Base-by-base conservation (phyloP, 2,888 invertebrate species). In the Lordiphosa andalusiaca region DNA sequence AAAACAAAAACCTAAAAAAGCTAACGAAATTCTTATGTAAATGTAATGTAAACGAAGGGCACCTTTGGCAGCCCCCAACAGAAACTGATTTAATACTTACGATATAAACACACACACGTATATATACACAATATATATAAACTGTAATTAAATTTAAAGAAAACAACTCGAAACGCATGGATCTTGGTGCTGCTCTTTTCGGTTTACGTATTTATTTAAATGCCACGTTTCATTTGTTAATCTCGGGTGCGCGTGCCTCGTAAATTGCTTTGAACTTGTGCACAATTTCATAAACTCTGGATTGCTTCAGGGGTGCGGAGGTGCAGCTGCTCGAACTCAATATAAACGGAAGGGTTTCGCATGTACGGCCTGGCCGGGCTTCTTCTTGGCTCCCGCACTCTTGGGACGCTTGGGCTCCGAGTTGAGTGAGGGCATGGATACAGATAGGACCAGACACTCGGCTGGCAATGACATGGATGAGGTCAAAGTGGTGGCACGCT, bases 391-490 rank as follows among this genome's bases (percentile, higher is more conserved):
- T 48, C 89, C 88, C 12, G 89, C 89, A 63, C 89, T 89, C 62
- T 89, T 89, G 6, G 89, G 88, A 41, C 89, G 76, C 62, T 84
- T 87, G 37, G 71, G 76, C 41, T 88, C 87, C 44, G 85, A 75
- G 65, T 83, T 89, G n/a, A 89, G 71, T n/a, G 89, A 89, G 53
- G 90, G 90, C 85, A 89, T 89, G 33, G 90, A 89, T 3, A 90
- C 88, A 9, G 90, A 90, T 25, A 90, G 62, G n/a, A 90, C 90
- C 48, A 90, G 82, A 64, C 90, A 90, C 68, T 90, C 90, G 36
- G 90, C 89, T 52, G 90, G 90, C 71, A 90, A 81, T 50, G 90
- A 90, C 89, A 90, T 89, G 57, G 89, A 89, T 57, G 90, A 86
- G 61, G 89, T 88, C 53, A 90, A 64, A 21, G 90, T 89, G 57